These are phyloP conservation scores for Epinotia demarniana DNA, from an alignment of 2,888 invertebrate species.

Conservation along the genomic window DNA sequence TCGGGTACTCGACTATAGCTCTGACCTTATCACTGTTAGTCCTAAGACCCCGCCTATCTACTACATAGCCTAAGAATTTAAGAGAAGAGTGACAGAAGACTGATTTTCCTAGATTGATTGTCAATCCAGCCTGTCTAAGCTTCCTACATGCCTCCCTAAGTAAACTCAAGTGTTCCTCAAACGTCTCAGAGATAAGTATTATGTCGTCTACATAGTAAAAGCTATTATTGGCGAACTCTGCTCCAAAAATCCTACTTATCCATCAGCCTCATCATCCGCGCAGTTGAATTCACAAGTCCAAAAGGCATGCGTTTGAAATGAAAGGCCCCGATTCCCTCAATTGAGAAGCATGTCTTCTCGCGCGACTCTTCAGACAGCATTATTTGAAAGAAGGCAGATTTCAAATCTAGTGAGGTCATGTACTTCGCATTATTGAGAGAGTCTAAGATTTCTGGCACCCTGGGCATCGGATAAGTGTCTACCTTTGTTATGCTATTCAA, in stretches of 20 bases:
- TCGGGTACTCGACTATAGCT: background rate
- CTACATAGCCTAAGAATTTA: too few species aligned
- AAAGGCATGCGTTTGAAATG: background rate
- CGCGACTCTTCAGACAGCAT: background rate
- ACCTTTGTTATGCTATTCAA: too few species aligned
- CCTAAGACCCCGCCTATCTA: too few species aligned
- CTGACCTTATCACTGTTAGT: background rate
- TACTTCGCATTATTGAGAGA: background rate
- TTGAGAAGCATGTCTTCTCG: background rate
- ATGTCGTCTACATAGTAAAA: too few species aligned
- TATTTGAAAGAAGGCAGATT: constrained; percentile 2
- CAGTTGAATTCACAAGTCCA: too few species aligned
- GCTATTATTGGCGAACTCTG: background rate
- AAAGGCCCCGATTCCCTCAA: background rate
- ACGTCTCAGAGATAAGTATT: background rate
- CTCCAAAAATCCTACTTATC: background rate
- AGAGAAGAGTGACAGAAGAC: too few species aligned
- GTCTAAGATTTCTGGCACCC: background rate
- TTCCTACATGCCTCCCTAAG: background rate
- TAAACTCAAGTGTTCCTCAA: background rate
- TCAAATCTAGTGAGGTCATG: background rate
- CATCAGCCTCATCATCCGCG: background rate
- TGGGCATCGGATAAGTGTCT: background rate
- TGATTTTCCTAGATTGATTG: too few species aligned
- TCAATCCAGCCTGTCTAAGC: background rate